Conservation (phyloP, 2,113 vertebrate genomes). For the Tetrax tetrax region DNA sequence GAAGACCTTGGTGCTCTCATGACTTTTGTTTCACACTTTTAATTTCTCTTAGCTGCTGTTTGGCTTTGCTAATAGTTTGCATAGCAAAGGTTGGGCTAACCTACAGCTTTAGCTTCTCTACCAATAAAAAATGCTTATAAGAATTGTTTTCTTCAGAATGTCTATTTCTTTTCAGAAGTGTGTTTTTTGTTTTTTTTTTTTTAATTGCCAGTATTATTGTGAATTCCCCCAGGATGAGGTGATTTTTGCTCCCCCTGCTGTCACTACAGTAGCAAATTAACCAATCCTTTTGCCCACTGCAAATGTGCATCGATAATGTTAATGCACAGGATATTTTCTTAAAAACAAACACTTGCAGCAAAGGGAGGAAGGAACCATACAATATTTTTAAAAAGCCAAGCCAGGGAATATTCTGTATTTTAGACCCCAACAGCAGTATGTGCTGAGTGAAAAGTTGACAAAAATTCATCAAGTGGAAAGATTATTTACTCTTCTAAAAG, state of each 20-base stretch:
- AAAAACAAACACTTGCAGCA: neutral
- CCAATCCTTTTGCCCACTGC: neutral
- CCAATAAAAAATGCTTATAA: neutral
- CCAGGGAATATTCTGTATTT: neutral
- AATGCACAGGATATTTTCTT: neutral
- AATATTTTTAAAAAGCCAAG: neutral
- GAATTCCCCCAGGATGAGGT: slow-evolving; percentile 33
- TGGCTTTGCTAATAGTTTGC: neutral
- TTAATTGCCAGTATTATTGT: neutral
- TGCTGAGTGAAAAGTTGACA: neutral
- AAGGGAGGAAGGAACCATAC: neutral
- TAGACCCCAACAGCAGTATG: neutral
- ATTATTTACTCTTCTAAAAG: neutral
- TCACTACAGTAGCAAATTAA: slow-evolving; percentile 36
- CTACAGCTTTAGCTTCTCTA: neutral
- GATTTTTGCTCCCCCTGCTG: slow-evolving; percentile 70
- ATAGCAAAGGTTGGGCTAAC: neutral
- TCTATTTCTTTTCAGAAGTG: neutral
- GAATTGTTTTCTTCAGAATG: neutral
- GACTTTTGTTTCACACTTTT: neutral
- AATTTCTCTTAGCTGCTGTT: neutral
- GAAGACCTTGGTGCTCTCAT: neutral
- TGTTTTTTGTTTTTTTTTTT: neutral
- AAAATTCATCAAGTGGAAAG: neutral
- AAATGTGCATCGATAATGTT: neutral